Evolutionary conservation across 1,140 invertebrate genomes (phyloP).

Genomic region (Apocrypta bakeri): DNA sequence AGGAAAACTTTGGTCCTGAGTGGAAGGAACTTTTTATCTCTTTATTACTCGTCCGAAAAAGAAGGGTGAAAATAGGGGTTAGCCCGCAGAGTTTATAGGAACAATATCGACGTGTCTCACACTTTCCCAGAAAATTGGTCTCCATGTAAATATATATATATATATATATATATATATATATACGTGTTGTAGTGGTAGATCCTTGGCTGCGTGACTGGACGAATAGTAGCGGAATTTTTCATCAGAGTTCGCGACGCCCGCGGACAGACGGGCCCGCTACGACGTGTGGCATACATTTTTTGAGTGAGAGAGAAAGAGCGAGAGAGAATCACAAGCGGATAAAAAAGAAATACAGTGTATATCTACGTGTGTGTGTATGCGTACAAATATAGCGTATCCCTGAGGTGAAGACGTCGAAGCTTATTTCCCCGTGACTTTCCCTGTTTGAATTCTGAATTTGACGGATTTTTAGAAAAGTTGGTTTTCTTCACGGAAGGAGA

Average conservation of each 20-base stretch:
- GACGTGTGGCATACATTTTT: conserved; percentile 22
- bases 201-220: no score
- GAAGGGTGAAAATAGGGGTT: neutral
- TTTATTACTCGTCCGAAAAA: neutral
- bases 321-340: neutral
- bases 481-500: neutral
- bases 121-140: neutral
- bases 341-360: neutral
- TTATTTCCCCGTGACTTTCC: no score
- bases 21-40: no score
- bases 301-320: no score
- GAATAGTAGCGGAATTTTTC: conserved; percentile 34
- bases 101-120: neutral
- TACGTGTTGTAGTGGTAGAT: no score
- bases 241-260: conserved; percentile 8
- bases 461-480: neutral
- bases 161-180: neutral
- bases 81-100: neutral
- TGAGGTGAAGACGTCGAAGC: no score
- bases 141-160: neutral
- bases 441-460: neutral
- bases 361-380: no score
- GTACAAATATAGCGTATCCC: no score
- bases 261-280: neutral
- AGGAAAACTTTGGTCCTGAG: no score